phyloP scores from a whole-genome alignment of 2,113 vertebrate species.

The Numenius arquata region DNA sequence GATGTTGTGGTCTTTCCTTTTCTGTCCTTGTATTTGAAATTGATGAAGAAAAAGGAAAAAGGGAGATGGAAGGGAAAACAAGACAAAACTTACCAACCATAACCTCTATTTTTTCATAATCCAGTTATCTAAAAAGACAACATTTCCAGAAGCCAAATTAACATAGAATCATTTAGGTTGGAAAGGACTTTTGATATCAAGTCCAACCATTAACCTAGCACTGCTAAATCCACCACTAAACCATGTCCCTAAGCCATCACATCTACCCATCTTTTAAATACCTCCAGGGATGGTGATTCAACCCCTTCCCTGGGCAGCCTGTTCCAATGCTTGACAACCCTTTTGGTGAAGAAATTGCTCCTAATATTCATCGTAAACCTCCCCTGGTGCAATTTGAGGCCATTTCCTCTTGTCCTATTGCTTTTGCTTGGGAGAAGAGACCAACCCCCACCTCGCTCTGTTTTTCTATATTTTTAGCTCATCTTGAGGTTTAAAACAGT shows the following conservation, averaged over 20 bases:
- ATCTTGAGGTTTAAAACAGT: constrained; percentile 4
- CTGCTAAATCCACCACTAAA: neutral
- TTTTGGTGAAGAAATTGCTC: neutral
- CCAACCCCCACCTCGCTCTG: neutral
- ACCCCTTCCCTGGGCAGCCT: neutral
- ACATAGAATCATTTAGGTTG: neutral
- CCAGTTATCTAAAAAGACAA: neutral
- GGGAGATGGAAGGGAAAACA: neutral
- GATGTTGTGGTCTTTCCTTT: neutral
- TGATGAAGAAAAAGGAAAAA: neutral
- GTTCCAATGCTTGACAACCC: neutral
- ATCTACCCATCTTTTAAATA: neutral
- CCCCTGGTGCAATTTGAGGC: neutral
- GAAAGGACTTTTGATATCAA: neutral
- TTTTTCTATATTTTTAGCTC: neutral
- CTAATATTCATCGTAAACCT: neutral
- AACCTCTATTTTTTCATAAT: neutral
- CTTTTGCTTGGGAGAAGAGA: neutral
- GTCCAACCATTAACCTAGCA: neutral
- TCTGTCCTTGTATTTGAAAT: neutral
- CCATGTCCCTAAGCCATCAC: neutral
- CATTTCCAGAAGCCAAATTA: neutral
- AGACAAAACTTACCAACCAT: neutral
- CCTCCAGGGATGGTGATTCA: neutral
- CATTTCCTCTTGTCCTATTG: neutral